Base-by-base conservation (phyloP, 2,797 vertebrate species). In the Megaceryle alcyon region DNA sequence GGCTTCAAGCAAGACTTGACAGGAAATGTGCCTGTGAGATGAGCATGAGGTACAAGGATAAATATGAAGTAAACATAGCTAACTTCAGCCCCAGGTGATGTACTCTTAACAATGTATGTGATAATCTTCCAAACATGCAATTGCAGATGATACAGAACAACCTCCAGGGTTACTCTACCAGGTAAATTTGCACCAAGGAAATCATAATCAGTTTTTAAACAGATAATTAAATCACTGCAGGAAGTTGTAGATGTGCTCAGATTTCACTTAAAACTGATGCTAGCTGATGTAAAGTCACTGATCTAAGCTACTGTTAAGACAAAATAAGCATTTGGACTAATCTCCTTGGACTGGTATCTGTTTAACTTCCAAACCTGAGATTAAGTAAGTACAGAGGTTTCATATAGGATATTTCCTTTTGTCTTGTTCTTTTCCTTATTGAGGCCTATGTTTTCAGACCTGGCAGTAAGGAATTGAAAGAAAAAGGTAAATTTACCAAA, bases 1-100 rank as follows among this genome's bases (percentile, higher is more conserved):
- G 69, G 51, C 35, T 46, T 79, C 77, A 89, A 91, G 75, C 84
- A 94, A 78, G 84, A 93, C 46, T 37, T 78, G 77, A 59, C 92
- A 93, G 76, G 43, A 92, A 82, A 93, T 39, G 28, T 54, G 53
- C 53, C 31, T 56, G 43, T 68, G 68, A 93, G 57, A 84, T 71
- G 61, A 88, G 31, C 46, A 31, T 31, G 43, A 80, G 41, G 26
- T 71, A 46, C 37, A 81, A 85, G 64, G 31, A 51, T 87, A 71
- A 71, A 75, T 72, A 87, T 48, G 33, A 82, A 72, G 17, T 11
- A 89, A 76, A 35, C 60, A 23, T 25, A 91, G 73, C 82, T 49
- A 46, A 39, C 28, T 86, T 86, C 14, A 85, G 33, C 86, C 35
- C 28, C n/a, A 87, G 59, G 86, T 41, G 59, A 54, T 10, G 7